A percentile compares a stretch with the other conserved stretches of the same genome.
Conservation (phyloP, 2,113 vertebrate species). For the Falcunculus frontatus region DNA sequence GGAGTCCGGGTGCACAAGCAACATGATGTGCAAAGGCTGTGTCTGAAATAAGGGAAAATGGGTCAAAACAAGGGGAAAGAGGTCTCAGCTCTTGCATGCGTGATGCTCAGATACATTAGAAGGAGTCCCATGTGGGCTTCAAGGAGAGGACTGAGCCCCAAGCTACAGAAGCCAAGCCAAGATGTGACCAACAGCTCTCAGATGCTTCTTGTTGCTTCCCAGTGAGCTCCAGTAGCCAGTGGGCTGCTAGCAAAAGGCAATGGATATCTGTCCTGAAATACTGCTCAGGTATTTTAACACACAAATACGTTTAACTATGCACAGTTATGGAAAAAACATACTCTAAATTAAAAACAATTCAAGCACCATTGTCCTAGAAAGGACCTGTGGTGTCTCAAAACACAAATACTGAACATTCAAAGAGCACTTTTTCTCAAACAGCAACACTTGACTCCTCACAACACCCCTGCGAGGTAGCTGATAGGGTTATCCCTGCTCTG, state of each 20-base stretch:
- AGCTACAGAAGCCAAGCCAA: neutral
- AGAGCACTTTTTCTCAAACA: neutral
- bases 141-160: neutral
- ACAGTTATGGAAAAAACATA: neutral
- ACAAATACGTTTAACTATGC: neutral
- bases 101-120: neutral
- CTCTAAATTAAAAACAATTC: neutral
- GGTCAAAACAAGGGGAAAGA: neutral
- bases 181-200: neutral
- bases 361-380: neutral
- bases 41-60: neutral
- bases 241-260: neutral
- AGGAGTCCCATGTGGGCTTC: neutral
- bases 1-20: rapidly evolving
- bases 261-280: neutral
- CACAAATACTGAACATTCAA: neutral
- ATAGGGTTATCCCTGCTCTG: neutral
- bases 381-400: neutral
- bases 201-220: neutral
- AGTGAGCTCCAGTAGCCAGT: neutral
- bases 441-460: neutral
- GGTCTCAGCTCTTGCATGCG: rapidly evolving
- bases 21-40: neutral
- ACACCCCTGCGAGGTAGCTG: neutral
- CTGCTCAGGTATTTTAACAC: neutral